phyloP scores from a whole-genome alignment of 2,113 vertebrate species.

The Prochilodus magdalenae region DNA sequence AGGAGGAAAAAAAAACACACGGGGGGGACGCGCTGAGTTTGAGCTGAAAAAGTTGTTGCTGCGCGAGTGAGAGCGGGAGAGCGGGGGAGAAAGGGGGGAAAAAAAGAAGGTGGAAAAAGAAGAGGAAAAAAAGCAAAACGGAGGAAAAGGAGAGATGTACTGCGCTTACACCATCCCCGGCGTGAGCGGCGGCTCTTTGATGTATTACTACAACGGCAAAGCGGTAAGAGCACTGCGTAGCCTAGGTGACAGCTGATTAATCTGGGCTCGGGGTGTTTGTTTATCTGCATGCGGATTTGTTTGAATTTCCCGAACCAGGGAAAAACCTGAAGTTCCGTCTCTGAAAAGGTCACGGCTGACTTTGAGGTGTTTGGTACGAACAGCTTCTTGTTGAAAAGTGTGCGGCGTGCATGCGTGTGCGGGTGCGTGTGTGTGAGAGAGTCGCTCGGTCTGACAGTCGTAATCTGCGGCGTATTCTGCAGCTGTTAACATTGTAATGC shows the following conservation, averaged over 20 bases:
- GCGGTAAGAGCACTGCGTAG: slow-evolving; percentile 84
- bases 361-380: not conserved
- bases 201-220: slow-evolving; percentile 98
- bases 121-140: slow-evolving; percentile 42
- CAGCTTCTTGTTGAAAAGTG: slow-evolving; percentile 7
- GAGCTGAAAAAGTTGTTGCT: slow-evolving; percentile 31
- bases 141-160: slow-evolving; percentile 85
- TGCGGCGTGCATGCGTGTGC: slow-evolving; percentile 20
- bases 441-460: slow-evolving; percentile 39
- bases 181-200: slow-evolving; percentile 90
- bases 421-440: not conserved
- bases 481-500: slow-evolving; percentile 52
- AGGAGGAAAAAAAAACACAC: slow-evolving; percentile 32
- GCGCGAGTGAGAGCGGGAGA: not conserved
- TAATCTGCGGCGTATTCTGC: slow-evolving; percentile 40
- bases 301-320: no score
- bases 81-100: not conserved
- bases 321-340: no score
- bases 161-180: slow-evolving; percentile 95
- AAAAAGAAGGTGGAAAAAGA: slow-evolving; percentile 59
- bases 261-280: not conserved
- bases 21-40: not conserved
- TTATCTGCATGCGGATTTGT: not conserved
- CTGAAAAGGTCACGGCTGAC: not conserved
- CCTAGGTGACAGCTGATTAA: slow-evolving; percentile 11